These are phyloP conservation scores for Gulo gulo DNA, from an alignment of 2,113 vertebrate species.

Conservation along the genomic window DNA sequence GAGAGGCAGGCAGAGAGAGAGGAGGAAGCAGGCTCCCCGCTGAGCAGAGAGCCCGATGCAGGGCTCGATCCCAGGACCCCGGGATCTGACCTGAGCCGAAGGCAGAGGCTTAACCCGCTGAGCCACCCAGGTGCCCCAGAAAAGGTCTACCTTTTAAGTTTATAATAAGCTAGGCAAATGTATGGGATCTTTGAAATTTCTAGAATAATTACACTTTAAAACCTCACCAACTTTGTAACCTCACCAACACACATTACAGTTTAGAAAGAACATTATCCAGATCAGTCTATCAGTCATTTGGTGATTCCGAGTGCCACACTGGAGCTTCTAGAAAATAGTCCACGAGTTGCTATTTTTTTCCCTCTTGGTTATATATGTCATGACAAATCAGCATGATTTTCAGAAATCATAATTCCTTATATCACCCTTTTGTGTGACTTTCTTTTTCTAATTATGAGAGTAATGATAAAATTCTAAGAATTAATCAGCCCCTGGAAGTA, in stretches of 20 bases:
- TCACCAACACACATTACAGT: neutral
- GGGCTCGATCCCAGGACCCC: too few species aligned
- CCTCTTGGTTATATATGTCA: neutral
- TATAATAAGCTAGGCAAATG: neutral
- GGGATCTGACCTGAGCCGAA: too few species aligned
- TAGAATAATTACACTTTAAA: slow-evolving; percentile 39
- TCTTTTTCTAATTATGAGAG: slow-evolving; percentile 19
- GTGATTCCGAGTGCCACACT: neutral
- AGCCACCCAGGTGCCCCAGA: neutral
- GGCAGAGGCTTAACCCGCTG: too few species aligned
- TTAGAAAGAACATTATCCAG: neutral
- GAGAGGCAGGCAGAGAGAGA: too few species aligned
- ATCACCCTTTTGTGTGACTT: neutral
- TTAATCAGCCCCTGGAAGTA: neutral
- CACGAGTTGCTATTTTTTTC: neutral
- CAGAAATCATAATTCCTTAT: neutral
- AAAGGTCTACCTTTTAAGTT: neutral
- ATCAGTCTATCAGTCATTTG: neutral
- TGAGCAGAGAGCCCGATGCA: too few species aligned
- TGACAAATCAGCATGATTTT: neutral
- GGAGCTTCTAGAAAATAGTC: neutral
- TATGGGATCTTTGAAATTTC: neutral
- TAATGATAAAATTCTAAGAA: neutral
- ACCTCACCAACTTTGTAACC: neutral
- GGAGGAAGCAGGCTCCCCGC: too few species aligned